A percentile compares a stretch with the other conserved stretches of the same genome.
Evolutionary conservation across 2,888 invertebrate species (phyloP).

Genomic region (Polydesmus complanatus): DNA sequence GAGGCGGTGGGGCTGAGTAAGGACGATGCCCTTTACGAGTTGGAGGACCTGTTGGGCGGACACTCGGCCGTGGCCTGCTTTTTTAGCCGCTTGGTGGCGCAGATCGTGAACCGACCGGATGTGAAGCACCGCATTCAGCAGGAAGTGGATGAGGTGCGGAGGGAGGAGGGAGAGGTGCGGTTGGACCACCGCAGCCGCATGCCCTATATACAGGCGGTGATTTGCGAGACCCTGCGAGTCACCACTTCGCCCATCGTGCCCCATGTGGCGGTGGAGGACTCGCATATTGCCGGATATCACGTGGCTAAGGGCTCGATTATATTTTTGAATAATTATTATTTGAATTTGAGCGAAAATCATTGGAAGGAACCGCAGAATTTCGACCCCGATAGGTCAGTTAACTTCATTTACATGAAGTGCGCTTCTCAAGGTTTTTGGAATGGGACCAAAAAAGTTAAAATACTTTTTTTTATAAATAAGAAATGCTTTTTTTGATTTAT

Average conservation of each 20-base stretch:
- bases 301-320: constrained; percentile 64
- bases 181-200: constrained; percentile 5
- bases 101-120: constrained; percentile 7
- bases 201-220: constrained; percentile 16
- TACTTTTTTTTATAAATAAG: neutral
- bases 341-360: constrained; percentile 56
- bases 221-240: constrained; percentile 16
- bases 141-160: constrained; percentile 23
- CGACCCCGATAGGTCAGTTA: constrained; percentile 49
- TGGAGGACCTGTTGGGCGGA: constrained; percentile 69
- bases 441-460: neutral
- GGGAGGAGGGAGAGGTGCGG: constrained; percentile 41
- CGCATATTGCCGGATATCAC: constrained; percentile 53
- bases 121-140: constrained; percentile 9
- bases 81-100: constrained; percentile 28
- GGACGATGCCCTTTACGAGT: constrained; percentile 26
- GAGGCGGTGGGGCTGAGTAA: neutral
- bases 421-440: neutral
- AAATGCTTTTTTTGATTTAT: neutral
- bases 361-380: constrained; percentile 61
- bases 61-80: constrained; percentile 66
- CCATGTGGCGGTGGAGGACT: constrained; percentile 66
- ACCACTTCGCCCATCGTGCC: constrained; percentile 58
- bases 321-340: constrained; percentile 67
- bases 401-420: too few relatives aligned